These are phyloP conservation scores for Aplocera efformata DNA, from an alignment of 2,888 invertebrate genomes.

Conservation along the genomic window DNA sequence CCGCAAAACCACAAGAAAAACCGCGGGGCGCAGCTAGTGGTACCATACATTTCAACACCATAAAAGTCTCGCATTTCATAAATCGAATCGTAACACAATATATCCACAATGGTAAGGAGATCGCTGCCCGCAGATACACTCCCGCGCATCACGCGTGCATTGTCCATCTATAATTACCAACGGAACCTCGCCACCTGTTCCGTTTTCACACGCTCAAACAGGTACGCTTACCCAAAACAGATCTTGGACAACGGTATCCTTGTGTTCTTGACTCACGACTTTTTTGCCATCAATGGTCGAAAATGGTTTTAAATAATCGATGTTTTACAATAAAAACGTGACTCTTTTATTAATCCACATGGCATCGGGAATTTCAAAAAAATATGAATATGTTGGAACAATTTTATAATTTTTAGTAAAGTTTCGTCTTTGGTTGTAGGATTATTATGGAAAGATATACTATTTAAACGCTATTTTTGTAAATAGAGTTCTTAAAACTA, in stretches of 20 bases:
- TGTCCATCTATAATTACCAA: conserved; percentile 70
- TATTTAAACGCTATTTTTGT: no score
- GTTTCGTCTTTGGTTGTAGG: no score
- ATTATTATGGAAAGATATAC: no score
- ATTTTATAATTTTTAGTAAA: no score
- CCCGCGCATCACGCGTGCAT: conserved; percentile 64
- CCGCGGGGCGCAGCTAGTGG: neutral
- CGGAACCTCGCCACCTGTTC: conserved; percentile 70
- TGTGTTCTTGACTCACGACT: conserved; percentile 54
- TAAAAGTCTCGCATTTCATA: conserved; percentile 6
- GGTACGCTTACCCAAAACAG: conserved; percentile 55
- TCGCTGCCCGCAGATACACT: conserved; percentile 36
- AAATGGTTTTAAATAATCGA: neutral
- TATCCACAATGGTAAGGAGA: conserved; percentile 4
- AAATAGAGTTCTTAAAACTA: no score
- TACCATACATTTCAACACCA: conserved; percentile 1
- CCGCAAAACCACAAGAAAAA: no score
- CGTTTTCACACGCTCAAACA: conserved; percentile 75
- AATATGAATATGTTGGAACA: no score
- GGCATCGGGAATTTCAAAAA: no score
- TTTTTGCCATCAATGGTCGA: conserved; percentile 23
- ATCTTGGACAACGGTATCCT: conserved; percentile 60
- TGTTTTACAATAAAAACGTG: no score
- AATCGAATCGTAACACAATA: conserved; percentile 10
- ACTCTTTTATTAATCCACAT: no score